Base-by-base conservation (phyloP, 2,888 invertebrate species). In the Macaria notata region DNA sequence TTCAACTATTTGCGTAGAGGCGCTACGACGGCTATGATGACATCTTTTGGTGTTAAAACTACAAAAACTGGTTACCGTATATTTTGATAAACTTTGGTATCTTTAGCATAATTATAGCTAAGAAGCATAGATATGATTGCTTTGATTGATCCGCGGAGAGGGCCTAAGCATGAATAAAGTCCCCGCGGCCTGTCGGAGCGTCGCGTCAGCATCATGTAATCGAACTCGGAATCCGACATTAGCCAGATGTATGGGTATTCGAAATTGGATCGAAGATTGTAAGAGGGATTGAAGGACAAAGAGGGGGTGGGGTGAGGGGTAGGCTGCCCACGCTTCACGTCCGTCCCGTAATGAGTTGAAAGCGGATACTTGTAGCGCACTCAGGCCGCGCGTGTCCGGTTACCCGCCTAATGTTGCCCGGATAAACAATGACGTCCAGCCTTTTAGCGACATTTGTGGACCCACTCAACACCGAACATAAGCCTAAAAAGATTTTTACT, bases 311-410 rank as follows among this genome's bases (percentile, higher is more conserved):
- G 67, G 72, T 76, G 76, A 75, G 70, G 72, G 68, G 64, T 64
- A 68, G 70, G 70, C 66, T 73, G 78, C 86, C 88, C 86, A 89
- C 90, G 89, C 88, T 88, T 88, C 87, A 88, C 89, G 89, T 89
- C 88, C 88, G 84, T 82, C 74, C 88, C 82, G 87, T 91, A 91
- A 91, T 91, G 90, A 91, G 90, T 91, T 91, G 90, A 91, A 91
- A 91, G 90, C 90, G 88, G 90, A 91, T 91, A 91, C 90, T 90
- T 91, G 90, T 91, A 91, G 88, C 89, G 89, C 90, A 90, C 90
- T 91, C 90, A 90, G 86, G 79, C 79, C 85, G 89, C 83, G 86
- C 90, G 90, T 91, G 90, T 91, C 90, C 90, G 89, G 90, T 91
- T 91, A 89, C 90, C 86, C 88, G 89, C 88, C 89, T 91, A 90